Percentiles rank a stretch among this genome's conserved stretches.
These are phyloP conservation scores for Heliconius nattereri DNA, from an alignment of 1,140 invertebrate species.

Conservation along the genomic window DNA sequence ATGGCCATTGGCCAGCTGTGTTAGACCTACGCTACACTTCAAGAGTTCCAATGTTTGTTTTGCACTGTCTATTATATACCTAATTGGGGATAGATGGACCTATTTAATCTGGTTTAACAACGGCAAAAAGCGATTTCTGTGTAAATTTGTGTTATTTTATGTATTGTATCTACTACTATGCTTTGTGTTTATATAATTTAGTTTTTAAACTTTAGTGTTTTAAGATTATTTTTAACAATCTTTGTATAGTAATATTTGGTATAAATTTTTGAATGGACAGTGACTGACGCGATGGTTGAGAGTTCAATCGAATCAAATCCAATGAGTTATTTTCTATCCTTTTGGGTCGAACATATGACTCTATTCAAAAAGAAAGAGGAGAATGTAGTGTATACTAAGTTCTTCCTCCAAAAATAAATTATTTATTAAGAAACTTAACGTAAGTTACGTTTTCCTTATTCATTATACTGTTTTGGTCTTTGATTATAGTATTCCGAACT, in stretches of 20 bases:
- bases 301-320: too few relatives aligned
- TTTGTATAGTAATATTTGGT: background rate
- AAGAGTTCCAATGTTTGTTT: slow-evolving; percentile 17
- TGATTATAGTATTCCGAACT: too few relatives aligned
- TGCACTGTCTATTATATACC: slow-evolving; percentile 28
- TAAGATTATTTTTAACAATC: background rate
- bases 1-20: slow-evolving; percentile 55
- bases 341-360: too few relatives aligned
- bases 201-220: background rate
- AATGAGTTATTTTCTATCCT: too few relatives aligned
- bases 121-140: slow-evolving; percentile 49
- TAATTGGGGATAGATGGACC: slow-evolving; percentile 38
- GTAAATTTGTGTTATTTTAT: slow-evolving; percentile 44
- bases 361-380: too few relatives aligned
- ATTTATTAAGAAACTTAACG: too few relatives aligned
- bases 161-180: background rate
- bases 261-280: too few relatives aligned
- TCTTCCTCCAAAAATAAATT: too few relatives aligned
- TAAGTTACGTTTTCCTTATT: too few relatives aligned
- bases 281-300: too few relatives aligned
- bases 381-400: too few relatives aligned
- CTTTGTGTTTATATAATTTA: background rate
- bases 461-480: too few relatives aligned
- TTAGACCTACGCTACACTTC: slow-evolving; percentile 44
- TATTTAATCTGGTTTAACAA: slow-evolving; percentile 45